A percentile compares a stretch with the other conserved stretches of the same genome.
Evolutionary conservation across 2,888 invertebrate genomes (phyloP).

Genomic region (Allolobophora icterica): DNA sequence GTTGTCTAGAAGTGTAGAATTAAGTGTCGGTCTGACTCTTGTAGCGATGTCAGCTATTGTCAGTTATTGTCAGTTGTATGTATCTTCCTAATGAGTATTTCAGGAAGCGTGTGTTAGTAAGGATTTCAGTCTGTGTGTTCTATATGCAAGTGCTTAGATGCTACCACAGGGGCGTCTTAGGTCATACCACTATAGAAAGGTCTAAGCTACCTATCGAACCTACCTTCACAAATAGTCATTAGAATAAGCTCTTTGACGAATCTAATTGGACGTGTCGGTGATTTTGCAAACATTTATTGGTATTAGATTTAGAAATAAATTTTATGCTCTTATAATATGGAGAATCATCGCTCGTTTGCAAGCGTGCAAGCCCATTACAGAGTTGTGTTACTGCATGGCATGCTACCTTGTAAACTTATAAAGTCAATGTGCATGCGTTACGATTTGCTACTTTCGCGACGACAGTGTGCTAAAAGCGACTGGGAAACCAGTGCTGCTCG

Average conservation of each 20-base stretch:
- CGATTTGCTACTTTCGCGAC: too few relatives aligned
- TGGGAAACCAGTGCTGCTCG: too few relatives aligned
- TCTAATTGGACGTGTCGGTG: too few relatives aligned
- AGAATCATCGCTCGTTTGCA: too few relatives aligned
- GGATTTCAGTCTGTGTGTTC: neutral
- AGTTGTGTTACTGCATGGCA: too few relatives aligned
- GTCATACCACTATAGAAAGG: neutral
- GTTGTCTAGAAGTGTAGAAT: neutral
- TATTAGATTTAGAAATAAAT: neutral
- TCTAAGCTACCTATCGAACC: neutral
- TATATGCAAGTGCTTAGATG: constrained; percentile 14
- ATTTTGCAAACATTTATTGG: too few relatives aligned
- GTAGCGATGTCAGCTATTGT: neutral
- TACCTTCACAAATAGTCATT: neutral
- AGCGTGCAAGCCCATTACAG: too few relatives aligned
- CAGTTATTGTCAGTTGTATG: neutral
- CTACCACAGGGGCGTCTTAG: neutral
- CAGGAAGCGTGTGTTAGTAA: neutral
- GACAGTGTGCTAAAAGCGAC: too few relatives aligned
- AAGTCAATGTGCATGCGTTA: too few relatives aligned
- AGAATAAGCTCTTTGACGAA: neutral
- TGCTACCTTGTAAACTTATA: too few relatives aligned
- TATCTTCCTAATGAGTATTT: neutral
- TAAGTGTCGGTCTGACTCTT: neutral
- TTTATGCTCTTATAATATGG: too few relatives aligned